phyloP scores from a whole-genome alignment of 2,113 vertebrate genomes.

The Salvator merianae region DNA sequence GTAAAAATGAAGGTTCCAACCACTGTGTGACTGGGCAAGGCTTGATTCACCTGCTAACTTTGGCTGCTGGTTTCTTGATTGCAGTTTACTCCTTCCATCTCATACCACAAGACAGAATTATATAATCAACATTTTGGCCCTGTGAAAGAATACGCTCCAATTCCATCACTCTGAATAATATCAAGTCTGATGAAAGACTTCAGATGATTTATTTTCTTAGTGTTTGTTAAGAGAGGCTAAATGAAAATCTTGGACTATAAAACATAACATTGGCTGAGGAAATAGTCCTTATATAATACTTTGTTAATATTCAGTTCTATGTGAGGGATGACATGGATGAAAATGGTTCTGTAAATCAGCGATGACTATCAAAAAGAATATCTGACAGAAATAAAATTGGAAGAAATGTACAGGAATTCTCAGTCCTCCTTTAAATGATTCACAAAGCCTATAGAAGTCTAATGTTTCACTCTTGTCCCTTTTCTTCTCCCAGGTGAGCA shows the following conservation, averaged over 20 bases:
- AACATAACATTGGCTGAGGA: not conserved
- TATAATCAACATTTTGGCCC: not conserved
- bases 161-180: not conserved
- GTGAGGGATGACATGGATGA: too few species aligned
- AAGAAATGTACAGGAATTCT: not conserved
- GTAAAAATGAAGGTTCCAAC: too few species aligned
- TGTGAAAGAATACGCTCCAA: not conserved
- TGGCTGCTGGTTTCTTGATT: not conserved
- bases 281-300: not conserved
- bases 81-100: not conserved
- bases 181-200: not conserved
- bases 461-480: not conserved
- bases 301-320: not conserved
- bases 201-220: not conserved
- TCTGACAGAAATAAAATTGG: not conserved
- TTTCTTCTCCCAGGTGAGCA: slow-evolving; percentile 8
- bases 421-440: not conserved
- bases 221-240: not conserved
- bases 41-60: too few species aligned
- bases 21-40: too few species aligned
- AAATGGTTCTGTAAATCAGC: not conserved
- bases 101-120: not conserved
- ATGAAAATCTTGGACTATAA: not conserved
- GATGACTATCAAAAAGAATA: not conserved
- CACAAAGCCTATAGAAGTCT: not conserved